These are phyloP conservation scores for Vandiemenella viatica DNA, from an alignment of 2,888 invertebrate species.

Conservation along the genomic window DNA sequence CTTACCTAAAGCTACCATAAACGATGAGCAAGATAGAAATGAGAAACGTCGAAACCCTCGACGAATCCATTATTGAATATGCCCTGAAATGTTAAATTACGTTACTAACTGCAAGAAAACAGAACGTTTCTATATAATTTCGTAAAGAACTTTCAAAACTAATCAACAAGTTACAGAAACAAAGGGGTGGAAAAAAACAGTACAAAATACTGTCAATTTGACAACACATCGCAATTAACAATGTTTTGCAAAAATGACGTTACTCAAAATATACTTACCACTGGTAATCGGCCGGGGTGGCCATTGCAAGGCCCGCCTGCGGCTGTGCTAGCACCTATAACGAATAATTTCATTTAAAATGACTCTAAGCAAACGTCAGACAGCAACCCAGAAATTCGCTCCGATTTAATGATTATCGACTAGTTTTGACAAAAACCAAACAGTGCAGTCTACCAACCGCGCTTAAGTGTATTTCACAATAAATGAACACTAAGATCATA, in stretches of 20 bases:
- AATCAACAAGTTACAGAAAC: too few species aligned
- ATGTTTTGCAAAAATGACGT: too few species aligned
- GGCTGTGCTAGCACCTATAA: slow-evolving; percentile 17
- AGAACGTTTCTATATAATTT: too few species aligned
- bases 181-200: too few species aligned
- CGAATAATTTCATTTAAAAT: neutral
- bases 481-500: too few species aligned
- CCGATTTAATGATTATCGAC: neutral
- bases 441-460: too few species aligned
- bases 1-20: slow-evolving; percentile 76
- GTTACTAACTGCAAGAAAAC: too few species aligned
- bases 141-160: too few species aligned
- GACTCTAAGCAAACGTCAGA: slow-evolving; percentile 4
- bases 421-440: neutral
- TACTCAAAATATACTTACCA: slow-evolving; percentile 28
- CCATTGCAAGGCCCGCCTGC: slow-evolving; percentile 28
- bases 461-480: too few species aligned
- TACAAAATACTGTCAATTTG: too few species aligned
- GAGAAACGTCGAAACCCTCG: slow-evolving; percentile 88
- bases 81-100: slow-evolving; percentile 43
- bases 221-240: neutral
- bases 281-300: slow-evolving; percentile 35
- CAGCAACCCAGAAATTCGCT: neutral
- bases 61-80: slow-evolving; percentile 93
- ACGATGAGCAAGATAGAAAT: slow-evolving; percentile 95